A percentile compares a stretch with the other conserved stretches of the same genome.
These are phyloP conservation scores for Polypedilum pembai DNA, from an alignment of 1,140 invertebrate species.

Conservation along the genomic window DNA sequence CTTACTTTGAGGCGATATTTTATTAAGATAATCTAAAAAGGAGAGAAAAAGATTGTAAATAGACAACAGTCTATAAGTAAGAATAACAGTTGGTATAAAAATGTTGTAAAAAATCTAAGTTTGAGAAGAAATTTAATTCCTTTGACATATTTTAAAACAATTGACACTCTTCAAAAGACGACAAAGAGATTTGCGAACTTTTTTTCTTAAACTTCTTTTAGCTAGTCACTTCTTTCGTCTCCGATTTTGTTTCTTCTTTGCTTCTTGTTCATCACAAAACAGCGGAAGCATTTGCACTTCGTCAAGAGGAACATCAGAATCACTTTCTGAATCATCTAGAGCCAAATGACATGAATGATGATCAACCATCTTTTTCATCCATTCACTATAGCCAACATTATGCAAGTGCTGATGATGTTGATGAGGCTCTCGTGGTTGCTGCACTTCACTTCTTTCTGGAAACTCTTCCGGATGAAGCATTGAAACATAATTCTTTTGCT, in stretches of 20 bases:
- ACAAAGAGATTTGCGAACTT: not conserved
- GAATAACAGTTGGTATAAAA: not conserved
- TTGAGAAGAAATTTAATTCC: not conserved
- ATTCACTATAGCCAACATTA: constrained; percentile 2
- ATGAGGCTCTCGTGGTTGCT: not conserved
- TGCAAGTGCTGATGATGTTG: constrained; percentile 5
- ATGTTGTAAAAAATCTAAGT: not conserved
- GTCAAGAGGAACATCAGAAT: not conserved
- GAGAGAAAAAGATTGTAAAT: not conserved
- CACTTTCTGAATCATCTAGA: not conserved
- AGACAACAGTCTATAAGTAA: not conserved
- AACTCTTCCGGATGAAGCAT: constrained; percentile 20
- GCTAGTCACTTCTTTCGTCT: not conserved
- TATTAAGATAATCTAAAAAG: constrained; percentile 24
- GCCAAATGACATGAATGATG: constrained; percentile 24
- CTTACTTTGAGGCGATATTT: constrained; percentile 25
- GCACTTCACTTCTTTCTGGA: not conserved
- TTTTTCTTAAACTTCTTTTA: not conserved
- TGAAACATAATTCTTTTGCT: not conserved
- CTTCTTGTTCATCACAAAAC: not conserved
- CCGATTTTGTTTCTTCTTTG: not conserved
- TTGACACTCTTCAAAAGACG: not conserved
- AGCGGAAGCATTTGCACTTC: not conserved
- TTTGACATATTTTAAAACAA: not conserved
- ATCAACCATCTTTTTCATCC: constrained; percentile 16